Evolutionary conservation across 2,888 invertebrate species (phyloP), one percentile per base, ranked within the genome.

Genomic region (Papilio demoleus): DNA sequence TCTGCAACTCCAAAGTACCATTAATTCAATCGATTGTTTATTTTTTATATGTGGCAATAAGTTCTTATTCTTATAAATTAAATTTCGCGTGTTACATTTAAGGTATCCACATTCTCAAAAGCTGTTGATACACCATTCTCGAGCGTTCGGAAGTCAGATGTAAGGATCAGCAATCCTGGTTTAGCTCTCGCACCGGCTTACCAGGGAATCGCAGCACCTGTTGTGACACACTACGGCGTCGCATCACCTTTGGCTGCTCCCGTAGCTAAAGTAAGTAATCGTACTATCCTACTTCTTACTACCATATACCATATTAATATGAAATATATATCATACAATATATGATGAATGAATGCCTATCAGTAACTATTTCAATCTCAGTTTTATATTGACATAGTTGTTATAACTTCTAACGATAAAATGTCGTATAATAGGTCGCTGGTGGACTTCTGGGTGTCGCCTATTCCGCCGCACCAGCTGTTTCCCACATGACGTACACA

Each of bases 61-160:
- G 31, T n/a, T n/a, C 31, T 31, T 31, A 31, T 31, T 31, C 3
- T 3, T 31, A 31, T 38, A 38, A 38, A n/a, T 14, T 11, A 14
- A 36, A 2, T 12, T 12, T 47, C 22, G 22, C 9, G 67, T 61
- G 66, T 68, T 65, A 24, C 60, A 58, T 75, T 71, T 1, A 87
- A 94, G 92, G 92, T 95, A 69, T 95, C 96, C 17, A 95, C 95
- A 60, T 95, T 94, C 86, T 93, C 94, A 19, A 96, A 95, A 83
- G 94, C 95, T 71, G 93, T 96, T 76, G 95, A 95, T 83, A 96
- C 96, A 2, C 95, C 96, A 9, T 96, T 94, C 92, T 95, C 95
- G 62, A 95, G 95, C 80, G 95, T 95, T 56, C 94, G 95, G 79
- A 95, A 95, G 80, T 89, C 95, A 27, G 95, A 95, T 79, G 94